Evolutionary conservation across 2,113 vertebrate genomes (phyloP).

Genomic region (Gymnorhina tibicen): DNA sequence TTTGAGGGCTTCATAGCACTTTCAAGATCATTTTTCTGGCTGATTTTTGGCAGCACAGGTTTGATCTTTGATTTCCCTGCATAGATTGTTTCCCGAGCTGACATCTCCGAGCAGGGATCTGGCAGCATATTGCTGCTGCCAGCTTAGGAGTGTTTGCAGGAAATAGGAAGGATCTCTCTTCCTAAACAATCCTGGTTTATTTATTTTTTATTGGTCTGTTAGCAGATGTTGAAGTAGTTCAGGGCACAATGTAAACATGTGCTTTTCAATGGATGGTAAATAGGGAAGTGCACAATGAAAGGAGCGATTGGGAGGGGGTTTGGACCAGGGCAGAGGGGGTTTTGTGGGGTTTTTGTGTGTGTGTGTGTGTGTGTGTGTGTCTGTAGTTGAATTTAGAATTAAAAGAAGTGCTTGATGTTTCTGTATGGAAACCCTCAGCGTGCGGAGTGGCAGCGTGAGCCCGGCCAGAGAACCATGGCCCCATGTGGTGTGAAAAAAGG

Average conservation of each 20-base stretch:
- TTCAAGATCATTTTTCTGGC: not conserved
- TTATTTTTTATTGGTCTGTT: constrained; percentile 70
- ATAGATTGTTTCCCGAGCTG: not conserved
- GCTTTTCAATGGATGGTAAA: constrained; percentile 44
- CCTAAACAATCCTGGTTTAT: constrained; percentile 65
- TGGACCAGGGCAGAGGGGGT: not conserved
- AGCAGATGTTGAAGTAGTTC: constrained; percentile 71
- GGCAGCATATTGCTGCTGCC: constrained; percentile 42
- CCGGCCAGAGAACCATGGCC: constrained; percentile 50
- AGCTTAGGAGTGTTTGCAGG: constrained; percentile 13
- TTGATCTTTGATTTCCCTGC: not conserved
- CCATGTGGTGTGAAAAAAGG: constrained; percentile 77
- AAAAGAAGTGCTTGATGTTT: constrained; percentile 63
- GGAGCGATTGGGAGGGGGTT: not conserved
- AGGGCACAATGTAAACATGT: constrained; percentile 41
- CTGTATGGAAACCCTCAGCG: constrained; percentile 61
- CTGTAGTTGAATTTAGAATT: constrained; percentile 52
- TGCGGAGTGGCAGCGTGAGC: constrained; percentile 58
- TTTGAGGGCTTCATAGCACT: not conserved
- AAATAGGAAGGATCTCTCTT: constrained; percentile 55
- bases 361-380: not conserved
- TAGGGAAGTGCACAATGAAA: not conserved
- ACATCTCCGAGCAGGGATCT: not conserved
- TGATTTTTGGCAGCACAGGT: not conserved
- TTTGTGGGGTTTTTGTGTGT: not conserved